Conservation (phyloP, 1,140 invertebrate genomes). For the Polypedilum pembai region DNA sequence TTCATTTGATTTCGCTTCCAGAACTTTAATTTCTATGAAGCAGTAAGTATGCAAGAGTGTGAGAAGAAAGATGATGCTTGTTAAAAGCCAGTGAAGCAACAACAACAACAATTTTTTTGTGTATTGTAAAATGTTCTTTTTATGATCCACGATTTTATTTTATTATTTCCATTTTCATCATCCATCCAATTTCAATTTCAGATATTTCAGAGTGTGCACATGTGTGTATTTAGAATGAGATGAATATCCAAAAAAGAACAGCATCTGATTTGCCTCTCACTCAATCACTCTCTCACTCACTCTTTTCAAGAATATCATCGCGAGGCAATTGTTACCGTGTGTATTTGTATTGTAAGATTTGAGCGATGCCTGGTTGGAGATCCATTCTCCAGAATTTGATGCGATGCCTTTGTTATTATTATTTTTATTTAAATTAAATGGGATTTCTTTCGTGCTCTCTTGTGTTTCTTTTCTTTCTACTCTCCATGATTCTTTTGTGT, state of each 20-base stretch:
- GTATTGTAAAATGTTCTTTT: too few species aligned
- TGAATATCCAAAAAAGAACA: too few species aligned
- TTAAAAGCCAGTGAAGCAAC: too few species aligned
- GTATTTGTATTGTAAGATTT: neutral
- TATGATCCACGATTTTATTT: conserved; percentile 2
- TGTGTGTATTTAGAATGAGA: too few species aligned
- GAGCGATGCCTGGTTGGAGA: conserved; percentile 2
- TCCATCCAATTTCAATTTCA: conserved; percentile 7
- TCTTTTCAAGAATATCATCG: neutral
- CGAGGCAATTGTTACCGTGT: neutral
- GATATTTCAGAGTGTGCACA: neutral
- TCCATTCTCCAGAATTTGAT: conserved; percentile 2
- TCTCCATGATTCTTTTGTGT: neutral
- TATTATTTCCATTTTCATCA: conserved; percentile 19
- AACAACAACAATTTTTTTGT: too few species aligned
- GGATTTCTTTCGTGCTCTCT: neutral
- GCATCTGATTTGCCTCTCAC: neutral
- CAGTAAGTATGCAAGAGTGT: too few species aligned
- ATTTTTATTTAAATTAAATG: conserved; percentile 15
- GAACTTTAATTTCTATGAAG: too few species aligned
- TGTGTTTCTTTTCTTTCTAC: neutral
- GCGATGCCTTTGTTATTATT: conserved; percentile 4
- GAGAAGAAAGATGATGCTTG: too few species aligned
- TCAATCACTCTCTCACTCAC: neutral
- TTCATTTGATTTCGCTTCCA: too few species aligned